Percentiles rank a stretch among this genome's conserved stretches.
These are phyloP conservation scores for Pegoplata infirma DNA, from an alignment of 2,888 invertebrate genomes.

Conservation along the genomic window DNA sequence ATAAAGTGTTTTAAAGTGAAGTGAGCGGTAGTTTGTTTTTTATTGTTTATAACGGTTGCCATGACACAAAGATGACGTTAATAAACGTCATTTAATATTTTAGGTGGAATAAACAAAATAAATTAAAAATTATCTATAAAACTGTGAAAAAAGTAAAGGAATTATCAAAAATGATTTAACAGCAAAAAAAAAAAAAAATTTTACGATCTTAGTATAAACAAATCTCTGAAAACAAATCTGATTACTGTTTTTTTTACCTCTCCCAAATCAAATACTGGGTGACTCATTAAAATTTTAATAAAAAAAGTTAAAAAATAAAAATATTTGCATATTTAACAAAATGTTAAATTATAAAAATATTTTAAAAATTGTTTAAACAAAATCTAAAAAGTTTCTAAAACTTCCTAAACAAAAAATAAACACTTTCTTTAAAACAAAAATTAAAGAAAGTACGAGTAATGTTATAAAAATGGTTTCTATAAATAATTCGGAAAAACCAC, in stretches of 20 bases:
- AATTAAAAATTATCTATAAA: background rate
- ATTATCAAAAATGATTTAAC: conserved; percentile 35
- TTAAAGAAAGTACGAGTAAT: conserved; percentile 63
- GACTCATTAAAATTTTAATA: conserved; percentile 56
- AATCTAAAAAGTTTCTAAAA: background rate
- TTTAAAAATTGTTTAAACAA: conserved; percentile 16
- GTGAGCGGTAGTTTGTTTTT: conserved; percentile 16
- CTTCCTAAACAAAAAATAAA: background rate
- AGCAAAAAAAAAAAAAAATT: conserved; percentile 62
- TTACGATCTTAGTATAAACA: conserved; percentile 1
- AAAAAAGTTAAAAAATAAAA: conserved; percentile 61
- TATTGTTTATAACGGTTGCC: conserved; percentile 66
- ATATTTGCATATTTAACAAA: conserved; percentile 24
- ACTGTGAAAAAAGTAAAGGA: conserved; percentile 23
- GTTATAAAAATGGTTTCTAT: conserved; percentile 69
- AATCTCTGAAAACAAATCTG: background rate
- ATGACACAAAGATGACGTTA: conserved; percentile 69
- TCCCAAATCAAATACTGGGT: conserved; percentile 64
- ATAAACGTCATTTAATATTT: conserved; percentile 62
- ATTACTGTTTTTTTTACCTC: too few species aligned
- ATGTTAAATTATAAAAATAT: conserved; percentile 26
- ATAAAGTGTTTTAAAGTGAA: conserved; percentile 11
- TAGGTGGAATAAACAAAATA: conserved; percentile 16
- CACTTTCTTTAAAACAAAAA: conserved; percentile 19
- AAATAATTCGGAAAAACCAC: conserved; percentile 45